Evolutionary conservation across 2,888 invertebrate genomes (phyloP).

Genomic region (Hedychridium roseum): DNA sequence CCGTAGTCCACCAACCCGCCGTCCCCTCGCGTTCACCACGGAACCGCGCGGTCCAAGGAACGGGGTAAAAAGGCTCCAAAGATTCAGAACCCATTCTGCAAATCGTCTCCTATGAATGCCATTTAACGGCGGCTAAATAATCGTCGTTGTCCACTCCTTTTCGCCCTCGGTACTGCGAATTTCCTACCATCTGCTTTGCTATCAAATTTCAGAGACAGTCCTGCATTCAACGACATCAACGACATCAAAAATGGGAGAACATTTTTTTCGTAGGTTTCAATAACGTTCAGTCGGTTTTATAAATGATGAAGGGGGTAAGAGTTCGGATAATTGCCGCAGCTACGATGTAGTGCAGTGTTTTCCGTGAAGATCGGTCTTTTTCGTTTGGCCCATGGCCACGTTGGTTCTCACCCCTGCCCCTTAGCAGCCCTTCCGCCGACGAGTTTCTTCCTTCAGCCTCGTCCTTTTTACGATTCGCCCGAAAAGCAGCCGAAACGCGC

Average conservation of each 20-base stretch:
- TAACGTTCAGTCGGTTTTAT: too few species aligned
- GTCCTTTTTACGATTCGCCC: slow-evolving; percentile 44
- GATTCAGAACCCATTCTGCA: slow-evolving; percentile 47
- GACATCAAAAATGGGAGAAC: too few species aligned
- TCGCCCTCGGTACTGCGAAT: slow-evolving; percentile 25
- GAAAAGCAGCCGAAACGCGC: slow-evolving; percentile 46
- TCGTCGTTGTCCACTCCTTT: slow-evolving; percentile 27
- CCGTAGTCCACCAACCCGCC: slow-evolving; percentile 16
- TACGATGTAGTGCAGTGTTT: not conserved
- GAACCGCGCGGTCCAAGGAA: slow-evolving; percentile 32
- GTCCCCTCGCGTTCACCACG: slow-evolving; percentile 22
- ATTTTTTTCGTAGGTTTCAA: slow-evolving; percentile 1
- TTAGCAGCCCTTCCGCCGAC: slow-evolving; percentile 9
- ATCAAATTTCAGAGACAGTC: slow-evolving; percentile 19
- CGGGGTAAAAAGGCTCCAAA: slow-evolving; percentile 49
- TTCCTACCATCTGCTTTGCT: slow-evolving; percentile 13
- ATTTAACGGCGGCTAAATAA: too few species aligned
- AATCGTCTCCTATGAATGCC: slow-evolving; percentile 53
- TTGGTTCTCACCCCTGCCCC: slow-evolving; percentile 3
- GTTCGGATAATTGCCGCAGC: too few species aligned
- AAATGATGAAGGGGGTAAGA: too few species aligned
- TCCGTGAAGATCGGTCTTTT: slow-evolving; percentile 1
- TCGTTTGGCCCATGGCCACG: slow-evolving; percentile 9
- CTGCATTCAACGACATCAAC: too few species aligned
- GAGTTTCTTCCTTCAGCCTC: slow-evolving; percentile 16